These are phyloP conservation scores for Sipha flava DNA, from an alignment of 1,140 invertebrate species.

Conservation along the genomic window DNA sequence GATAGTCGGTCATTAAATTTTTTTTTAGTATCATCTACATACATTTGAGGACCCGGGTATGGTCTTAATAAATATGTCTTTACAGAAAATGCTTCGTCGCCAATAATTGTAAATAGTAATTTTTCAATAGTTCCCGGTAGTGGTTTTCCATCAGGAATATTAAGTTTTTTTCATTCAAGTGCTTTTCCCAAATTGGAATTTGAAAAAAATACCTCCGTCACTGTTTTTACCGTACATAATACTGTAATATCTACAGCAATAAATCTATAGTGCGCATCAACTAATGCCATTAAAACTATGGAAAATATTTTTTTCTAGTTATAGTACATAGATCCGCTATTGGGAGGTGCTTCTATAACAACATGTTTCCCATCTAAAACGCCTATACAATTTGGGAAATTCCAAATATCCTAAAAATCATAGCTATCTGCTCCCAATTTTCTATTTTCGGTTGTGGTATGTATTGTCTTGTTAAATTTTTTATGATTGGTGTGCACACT, in stretches of 20 bases:
- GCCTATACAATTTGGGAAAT: no score
- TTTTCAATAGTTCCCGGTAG: constrained; percentile 35
- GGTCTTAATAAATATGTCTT: not conserved
- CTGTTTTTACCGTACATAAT: constrained; percentile 38
- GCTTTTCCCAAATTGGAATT: constrained; percentile 36
- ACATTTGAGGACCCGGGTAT: not conserved
- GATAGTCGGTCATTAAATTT: not conserved
- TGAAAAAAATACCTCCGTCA: constrained; percentile 43
- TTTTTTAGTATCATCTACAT: not conserved
- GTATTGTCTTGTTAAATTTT: no score
- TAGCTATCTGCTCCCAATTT: no score
- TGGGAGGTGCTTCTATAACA: no score
- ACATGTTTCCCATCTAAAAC: no score
- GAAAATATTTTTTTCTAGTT: no score
- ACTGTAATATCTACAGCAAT: constrained; percentile 31
- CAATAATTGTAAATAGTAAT: not conserved
- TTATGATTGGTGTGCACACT: no score
- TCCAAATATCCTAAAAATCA: no score
- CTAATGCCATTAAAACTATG: no score
- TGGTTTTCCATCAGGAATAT: not conserved
- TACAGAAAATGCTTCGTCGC: not conserved
- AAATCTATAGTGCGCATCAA: constrained; percentile 34
- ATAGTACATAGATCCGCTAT: no score
- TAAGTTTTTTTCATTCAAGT: constrained; percentile 34
- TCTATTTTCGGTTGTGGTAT: no score